These are phyloP conservation scores for Psilopsiagon aymara DNA, from an alignment of 2,113 vertebrate genomes.

Conservation along the genomic window DNA sequence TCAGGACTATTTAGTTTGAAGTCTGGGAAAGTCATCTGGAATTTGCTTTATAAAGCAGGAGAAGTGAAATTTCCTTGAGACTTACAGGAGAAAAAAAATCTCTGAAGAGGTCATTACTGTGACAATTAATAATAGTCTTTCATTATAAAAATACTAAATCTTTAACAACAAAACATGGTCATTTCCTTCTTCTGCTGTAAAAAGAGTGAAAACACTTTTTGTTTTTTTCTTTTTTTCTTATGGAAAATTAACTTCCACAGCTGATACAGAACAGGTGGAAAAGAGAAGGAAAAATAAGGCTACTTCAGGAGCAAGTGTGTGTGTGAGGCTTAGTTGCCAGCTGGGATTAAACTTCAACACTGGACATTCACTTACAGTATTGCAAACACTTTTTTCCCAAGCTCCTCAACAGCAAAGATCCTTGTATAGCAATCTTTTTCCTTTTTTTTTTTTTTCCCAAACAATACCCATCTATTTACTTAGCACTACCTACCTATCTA, in stretches of 20 bases:
- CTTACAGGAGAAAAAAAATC: background rate
- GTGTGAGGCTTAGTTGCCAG: background rate
- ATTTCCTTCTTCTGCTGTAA: background rate
- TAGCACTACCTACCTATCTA: background rate
- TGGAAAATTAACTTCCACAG: background rate
- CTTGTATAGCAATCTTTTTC: background rate
- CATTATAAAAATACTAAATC: background rate
- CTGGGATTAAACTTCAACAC: background rate
- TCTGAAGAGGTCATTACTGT: background rate
- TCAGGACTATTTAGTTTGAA: background rate
- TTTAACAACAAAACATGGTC: background rate
- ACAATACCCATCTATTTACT: background rate
- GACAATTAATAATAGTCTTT: background rate
- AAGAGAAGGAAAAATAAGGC: background rate
- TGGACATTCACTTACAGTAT: background rate
- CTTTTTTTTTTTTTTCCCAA: background rate
- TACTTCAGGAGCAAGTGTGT: background rate
- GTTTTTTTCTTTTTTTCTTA: background rate
- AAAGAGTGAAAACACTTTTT: background rate
- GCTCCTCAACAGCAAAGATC: background rate
- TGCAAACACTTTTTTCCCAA: background rate
- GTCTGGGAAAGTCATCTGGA: background rate
- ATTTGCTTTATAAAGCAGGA: background rate
- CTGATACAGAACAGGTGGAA: background rate
- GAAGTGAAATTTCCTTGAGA: background rate